Base-by-base conservation (phyloP, 2,888 invertebrate genomes). In the Sceliomorpha sp. region DNA sequence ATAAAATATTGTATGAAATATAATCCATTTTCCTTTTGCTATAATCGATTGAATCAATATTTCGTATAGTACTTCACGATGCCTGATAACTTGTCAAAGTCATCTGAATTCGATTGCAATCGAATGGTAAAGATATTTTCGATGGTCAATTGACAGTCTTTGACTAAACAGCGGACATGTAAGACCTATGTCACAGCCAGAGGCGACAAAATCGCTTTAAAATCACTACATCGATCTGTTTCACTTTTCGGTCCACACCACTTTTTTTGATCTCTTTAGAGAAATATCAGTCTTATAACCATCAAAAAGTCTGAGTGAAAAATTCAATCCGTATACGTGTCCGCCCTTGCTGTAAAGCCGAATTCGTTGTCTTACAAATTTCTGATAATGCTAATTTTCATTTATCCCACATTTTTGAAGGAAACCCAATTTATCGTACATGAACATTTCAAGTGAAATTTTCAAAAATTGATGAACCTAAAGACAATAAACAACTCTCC, bases 141-240 rank as follows among this genome's bases (percentile, higher is more conserved):
- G 24, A 12, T 36, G 42, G 44, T 55, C 69, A 67, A 55, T 59
- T 62, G 77, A 74, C 81, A 83, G 82, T 84, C 78, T 76, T 72
- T 72, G 76, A 81, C 78, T 80, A 77, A 80, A 75, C 78, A 80
- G 80, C 82, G 77, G 84, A 83, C 83, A 85, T 83, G 82, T 82
- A 83, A 85, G 83, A 83, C 78, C 80, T 75, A 77, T 81, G 83
- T 82, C 80, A 81, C 58, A 74, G 81, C 80, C 78, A 75, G 73
- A 72, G 79, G 75, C 77, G 76, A 80, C 70, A 77, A 70, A 78
- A 79, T 79, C 76, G 75, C 74, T 80, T 74, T 77, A 78, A 47
- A 80, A 80, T 79, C 77, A 73, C 73, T 76, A 81, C 79, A 79
- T 80, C 81, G 70, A 76, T 80, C 64, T 14, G 2, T 20, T 12